Base-by-base conservation (phyloP, 2,113 vertebrate genomes). In the Gracilinanus agilis region DNA sequence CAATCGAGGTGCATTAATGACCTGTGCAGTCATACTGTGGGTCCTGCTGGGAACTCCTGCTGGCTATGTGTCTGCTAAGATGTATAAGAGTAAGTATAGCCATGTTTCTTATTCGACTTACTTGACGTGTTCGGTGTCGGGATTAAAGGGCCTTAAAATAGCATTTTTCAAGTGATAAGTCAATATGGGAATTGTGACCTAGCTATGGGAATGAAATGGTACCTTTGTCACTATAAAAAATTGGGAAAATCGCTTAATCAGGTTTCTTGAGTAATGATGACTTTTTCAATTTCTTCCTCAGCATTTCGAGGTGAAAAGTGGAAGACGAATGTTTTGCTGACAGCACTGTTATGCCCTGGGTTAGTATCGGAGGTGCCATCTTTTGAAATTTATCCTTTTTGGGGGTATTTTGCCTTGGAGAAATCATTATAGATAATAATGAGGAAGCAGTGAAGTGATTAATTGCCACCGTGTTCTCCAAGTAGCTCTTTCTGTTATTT, bases 241-340 rank as follows among this genome's bases (percentile, higher is more conserved):
- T 34, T 55, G 95, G 27, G 89, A 55, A 97, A 96, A 94, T 89
- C 61, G 16, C 89, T 96, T 61, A 92, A 90, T 91, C 54, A 96
- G 93, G 44, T 94, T 97, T 58, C 54, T 55, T 13, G 54, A 96
- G 16, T 95, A 92, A 93, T 44, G 90, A 0, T 40, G 90, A 0
- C 94, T 96, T 67, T 94, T 94, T 11, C 83, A 97, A 97, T 96
- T 94, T 90, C 91, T 97, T 93, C 88, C 24, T 96, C 96, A 99
- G 99, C 99, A 1, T 99, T 99, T 96, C 99, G 99, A 97, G 99
- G 99, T 5, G 98, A 99, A 97, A 99, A 99, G 95, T 99, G 99
- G 99, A 99, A 99, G 98, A 99, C 98, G 40, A 99, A 99, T 7
- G 99, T 99, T 93, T 96, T 99, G 96, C 98, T 99, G 98, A 99